Percentiles rank a stretch among this genome's conserved stretches.
Evolutionary conservation across 1,140 invertebrate species (phyloP).

Genomic region (Bombus ignitus): DNA sequence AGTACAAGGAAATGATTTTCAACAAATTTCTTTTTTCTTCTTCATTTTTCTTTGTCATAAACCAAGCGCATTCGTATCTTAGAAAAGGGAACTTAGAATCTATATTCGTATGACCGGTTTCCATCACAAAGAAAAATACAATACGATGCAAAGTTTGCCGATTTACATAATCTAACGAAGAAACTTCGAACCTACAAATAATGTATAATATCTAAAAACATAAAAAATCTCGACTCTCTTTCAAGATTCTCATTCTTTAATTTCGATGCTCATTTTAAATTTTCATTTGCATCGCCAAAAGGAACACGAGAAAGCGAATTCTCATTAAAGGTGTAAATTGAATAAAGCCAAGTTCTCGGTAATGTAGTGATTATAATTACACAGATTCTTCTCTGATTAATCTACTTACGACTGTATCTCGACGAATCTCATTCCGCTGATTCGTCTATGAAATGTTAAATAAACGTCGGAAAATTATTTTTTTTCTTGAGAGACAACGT

Average conservation of each 20-base stretch:
- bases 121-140: too few species aligned
- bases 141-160: not conserved
- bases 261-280: too few species aligned
- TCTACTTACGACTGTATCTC: not conserved
- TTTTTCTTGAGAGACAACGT: too few species aligned
- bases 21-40: too few species aligned
- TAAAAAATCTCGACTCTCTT: too few species aligned
- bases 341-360: not conserved
- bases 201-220: not conserved
- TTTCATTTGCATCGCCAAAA: too few species aligned
- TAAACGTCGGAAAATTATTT: not conserved
- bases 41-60: too few species aligned
- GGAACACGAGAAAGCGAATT: too few species aligned
- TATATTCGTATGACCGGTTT: too few species aligned
- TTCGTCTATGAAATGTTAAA: not conserved
- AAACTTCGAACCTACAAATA: not conserved
- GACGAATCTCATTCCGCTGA: not conserved
- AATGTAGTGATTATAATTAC: constrained; percentile 17
- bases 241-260: too few species aligned
- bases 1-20: not conserved
- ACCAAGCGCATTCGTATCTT: too few species aligned
- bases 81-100: too few species aligned
- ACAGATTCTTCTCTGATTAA: constrained; percentile 10
- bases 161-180: not conserved
- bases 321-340: not conserved